A percentile compares a stretch with the other conserved stretches of the same genome.
phyloP scores from a whole-genome alignment of 2,113 vertebrate genomes.

The Castor canadensis region DNA sequence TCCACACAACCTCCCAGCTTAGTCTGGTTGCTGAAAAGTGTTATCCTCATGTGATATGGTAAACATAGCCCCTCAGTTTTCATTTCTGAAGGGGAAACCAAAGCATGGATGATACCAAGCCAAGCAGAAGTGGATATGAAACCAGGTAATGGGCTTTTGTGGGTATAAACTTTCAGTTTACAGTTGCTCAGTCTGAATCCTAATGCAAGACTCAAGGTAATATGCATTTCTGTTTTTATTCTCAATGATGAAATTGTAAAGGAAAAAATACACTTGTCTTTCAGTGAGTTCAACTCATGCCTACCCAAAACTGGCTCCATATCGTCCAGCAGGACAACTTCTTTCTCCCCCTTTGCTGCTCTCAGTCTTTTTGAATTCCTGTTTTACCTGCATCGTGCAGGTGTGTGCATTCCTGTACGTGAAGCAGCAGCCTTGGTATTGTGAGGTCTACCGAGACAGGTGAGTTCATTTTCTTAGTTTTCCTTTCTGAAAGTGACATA shows the following conservation, averaged over 20 bases:
- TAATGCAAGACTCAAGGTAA: neutral
- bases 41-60: neutral
- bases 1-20: neutral
- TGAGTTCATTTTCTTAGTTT: constrained; percentile 24
- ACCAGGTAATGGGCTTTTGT: neutral
- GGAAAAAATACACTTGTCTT: constrained; percentile 40
- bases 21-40: neutral
- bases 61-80: neutral
- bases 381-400: constrained; percentile 74
- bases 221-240: neutral
- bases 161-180: neutral
- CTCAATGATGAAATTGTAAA: neutral
- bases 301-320: constrained; percentile 82
- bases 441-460: constrained; percentile 75
- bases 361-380: constrained; percentile 78
- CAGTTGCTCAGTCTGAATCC: neutral
- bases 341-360: constrained; percentile 83
- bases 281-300: constrained; percentile 84
- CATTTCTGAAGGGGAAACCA: neutral
- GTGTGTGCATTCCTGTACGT: constrained; percentile 80
- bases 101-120: neutral
- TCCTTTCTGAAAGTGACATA: neutral
- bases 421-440: constrained; percentile 85
- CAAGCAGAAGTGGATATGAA: neutral
- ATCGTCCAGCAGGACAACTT: constrained; percentile 81